Evolutionary conservation across 2,888 invertebrate genomes (phyloP).

Genomic region (Escarpia spicata): DNA sequence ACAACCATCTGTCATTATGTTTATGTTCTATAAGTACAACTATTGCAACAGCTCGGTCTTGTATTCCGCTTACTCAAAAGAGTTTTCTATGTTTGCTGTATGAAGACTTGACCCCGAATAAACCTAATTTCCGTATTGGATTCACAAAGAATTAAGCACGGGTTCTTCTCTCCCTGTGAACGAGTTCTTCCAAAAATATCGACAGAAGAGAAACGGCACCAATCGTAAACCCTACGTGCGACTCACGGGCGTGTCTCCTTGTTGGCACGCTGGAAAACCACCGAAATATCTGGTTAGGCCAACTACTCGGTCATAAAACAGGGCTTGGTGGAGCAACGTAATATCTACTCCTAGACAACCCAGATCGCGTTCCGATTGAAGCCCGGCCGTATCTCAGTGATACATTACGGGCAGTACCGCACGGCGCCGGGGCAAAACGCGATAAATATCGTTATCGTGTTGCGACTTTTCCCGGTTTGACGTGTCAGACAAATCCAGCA

Average conservation of each 20-base stretch:
- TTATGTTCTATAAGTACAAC: no score
- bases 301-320: neutral
- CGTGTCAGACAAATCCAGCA: neutral
- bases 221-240: neutral
- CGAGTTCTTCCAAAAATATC: neutral
- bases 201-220: neutral
- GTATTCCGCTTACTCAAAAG: no score
- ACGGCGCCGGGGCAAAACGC: neutral
- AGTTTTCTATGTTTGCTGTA: neutral
- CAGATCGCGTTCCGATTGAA: conserved; percentile 11
- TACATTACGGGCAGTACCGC: conserved; percentile 16
- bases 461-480: neutral
- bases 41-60: no score
- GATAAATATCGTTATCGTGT: conserved; percentile 1
- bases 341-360: neutral
- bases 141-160: neutral
- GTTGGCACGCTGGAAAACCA: neutral
- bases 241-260: neutral
- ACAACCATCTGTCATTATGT: no score
- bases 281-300: neutral
- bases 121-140: neutral
- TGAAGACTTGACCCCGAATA: neutral
- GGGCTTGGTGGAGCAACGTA: neutral
- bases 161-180: neutral
- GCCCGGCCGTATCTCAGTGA: neutral